phyloP scores from a whole-genome alignment of 2,113 vertebrate genomes.

The Philantomba maxwellii region DNA sequence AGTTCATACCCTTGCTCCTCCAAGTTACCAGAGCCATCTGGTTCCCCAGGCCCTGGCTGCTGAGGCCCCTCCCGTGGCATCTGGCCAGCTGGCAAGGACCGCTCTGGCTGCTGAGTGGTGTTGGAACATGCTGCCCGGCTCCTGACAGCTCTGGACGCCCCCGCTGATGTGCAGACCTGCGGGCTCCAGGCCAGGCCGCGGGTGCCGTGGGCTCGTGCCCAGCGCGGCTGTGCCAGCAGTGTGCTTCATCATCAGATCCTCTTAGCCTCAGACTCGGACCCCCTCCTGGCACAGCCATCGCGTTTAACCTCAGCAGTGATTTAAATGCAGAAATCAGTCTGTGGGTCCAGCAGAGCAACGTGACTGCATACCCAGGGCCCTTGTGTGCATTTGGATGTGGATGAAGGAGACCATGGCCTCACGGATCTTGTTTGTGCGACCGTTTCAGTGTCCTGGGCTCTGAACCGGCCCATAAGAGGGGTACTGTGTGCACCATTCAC shows the following conservation, averaged over 20 bases:
- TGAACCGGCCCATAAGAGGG: rapidly evolving
- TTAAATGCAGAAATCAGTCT: not conserved
- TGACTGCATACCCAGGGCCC: rapidly evolving
- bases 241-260: not conserved
- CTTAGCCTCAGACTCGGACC: not conserved
- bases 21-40: not conserved
- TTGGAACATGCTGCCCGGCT: not conserved
- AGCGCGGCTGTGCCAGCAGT: rapidly evolving
- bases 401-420: rapidly evolving
- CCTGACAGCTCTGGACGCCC: rapidly evolving
- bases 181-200: not conserved
- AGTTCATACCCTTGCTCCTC: not conserved
- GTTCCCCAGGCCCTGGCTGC: not conserved
- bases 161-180: rapidly evolving
- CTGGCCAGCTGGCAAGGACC: not conserved
- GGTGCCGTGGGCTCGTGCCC: not conserved
- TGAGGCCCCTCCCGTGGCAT: not conserved
- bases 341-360: rapidly evolving
- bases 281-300: rapidly evolving
- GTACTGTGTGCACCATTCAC: rapidly evolving
- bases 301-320: not conserved
- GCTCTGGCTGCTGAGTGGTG: not conserved
- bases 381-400: rapidly evolving
- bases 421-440: rapidly evolving
- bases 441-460: rapidly evolving